phyloP scores from a whole-genome alignment of 30 jellyfish, hydroid and myxozoan genomes.

The Mastigias papua region DNA sequence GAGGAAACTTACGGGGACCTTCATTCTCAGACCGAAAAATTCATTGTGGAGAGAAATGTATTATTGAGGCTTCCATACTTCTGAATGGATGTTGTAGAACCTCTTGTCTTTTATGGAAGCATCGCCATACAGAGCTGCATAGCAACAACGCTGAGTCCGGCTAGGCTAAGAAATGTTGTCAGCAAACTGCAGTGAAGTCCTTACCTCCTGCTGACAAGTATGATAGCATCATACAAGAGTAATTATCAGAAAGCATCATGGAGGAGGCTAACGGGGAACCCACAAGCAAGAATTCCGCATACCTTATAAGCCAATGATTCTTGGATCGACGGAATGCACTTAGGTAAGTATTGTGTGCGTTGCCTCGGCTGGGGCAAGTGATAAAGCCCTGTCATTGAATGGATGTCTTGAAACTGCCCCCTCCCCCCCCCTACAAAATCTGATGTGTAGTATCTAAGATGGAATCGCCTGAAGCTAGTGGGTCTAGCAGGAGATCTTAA shows the following conservation, averaged over 20 bases:
- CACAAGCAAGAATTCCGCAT: constrained; percentile 39
- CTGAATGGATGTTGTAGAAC: not conserved
- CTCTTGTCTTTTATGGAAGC: too few species aligned
- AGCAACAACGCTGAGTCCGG: too few species aligned
- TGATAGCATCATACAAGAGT: constrained; percentile 52
- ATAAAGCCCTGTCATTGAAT: constrained; percentile 41
- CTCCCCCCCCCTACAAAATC: constrained; percentile 61
- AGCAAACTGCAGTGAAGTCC: not conserved
- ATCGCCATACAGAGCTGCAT: too few species aligned
- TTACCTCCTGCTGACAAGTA: constrained; percentile 36
- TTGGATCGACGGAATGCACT: constrained; percentile 61
- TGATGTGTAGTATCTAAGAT: constrained; percentile 23
- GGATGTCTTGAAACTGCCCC: constrained; percentile 48
- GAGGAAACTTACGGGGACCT: not conserved
- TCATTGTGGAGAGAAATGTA: not conserved
- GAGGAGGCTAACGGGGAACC: constrained; percentile 44
- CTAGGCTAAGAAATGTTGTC: not conserved
- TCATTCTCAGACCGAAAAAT: not conserved
- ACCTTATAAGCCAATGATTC: constrained; percentile 68
- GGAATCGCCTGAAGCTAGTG: constrained; percentile 57
- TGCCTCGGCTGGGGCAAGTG: constrained; percentile 63
- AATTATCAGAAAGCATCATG: constrained; percentile 24
- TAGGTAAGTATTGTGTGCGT: constrained; percentile 54
- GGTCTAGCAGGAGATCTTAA: constrained; percentile 47
- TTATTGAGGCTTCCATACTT: not conserved